A percentile compares a stretch with the other conserved stretches of the same genome.
phyloP scores from a whole-genome alignment of 2,113 vertebrate species.

The Anseranas semipalmata region DNA sequence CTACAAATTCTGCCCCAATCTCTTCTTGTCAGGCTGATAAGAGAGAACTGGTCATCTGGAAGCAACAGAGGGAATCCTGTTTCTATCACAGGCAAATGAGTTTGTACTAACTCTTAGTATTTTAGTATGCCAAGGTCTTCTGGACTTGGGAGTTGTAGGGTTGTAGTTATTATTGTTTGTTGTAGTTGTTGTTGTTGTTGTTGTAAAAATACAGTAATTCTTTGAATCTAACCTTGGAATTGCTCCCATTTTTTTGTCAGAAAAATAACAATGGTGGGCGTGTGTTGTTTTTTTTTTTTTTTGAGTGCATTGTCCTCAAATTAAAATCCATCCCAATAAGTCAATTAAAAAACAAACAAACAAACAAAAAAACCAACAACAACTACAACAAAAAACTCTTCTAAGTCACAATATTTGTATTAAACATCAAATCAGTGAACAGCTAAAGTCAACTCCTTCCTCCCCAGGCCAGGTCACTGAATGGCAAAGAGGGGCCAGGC shows the following conservation, averaged over 20 bases:
- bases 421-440: neutral
- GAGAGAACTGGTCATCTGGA: neutral
- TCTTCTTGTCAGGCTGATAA: neutral
- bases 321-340: neutral
- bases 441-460: neutral
- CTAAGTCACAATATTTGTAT: neutral
- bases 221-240: neutral
- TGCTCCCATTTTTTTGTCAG: neutral
- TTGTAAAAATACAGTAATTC: neutral
- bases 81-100: neutral
- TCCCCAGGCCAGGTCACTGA: neutral
- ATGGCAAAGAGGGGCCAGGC: neutral
- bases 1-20: neutral
- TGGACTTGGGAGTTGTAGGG: neutral
- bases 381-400: neutral
- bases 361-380: neutral
- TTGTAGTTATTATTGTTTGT: rapidly evolving
- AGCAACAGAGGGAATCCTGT: neutral
- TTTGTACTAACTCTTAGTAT: neutral
- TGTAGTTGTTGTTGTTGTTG: neutral
- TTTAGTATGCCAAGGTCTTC: neutral
- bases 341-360: neutral
- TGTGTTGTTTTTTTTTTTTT: neutral
- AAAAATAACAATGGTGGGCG: neutral
- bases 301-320: neutral